These are phyloP conservation scores for Leptinotarsa texana DNA, from an alignment of 1,140 invertebrate species.

Conservation along the genomic window DNA sequence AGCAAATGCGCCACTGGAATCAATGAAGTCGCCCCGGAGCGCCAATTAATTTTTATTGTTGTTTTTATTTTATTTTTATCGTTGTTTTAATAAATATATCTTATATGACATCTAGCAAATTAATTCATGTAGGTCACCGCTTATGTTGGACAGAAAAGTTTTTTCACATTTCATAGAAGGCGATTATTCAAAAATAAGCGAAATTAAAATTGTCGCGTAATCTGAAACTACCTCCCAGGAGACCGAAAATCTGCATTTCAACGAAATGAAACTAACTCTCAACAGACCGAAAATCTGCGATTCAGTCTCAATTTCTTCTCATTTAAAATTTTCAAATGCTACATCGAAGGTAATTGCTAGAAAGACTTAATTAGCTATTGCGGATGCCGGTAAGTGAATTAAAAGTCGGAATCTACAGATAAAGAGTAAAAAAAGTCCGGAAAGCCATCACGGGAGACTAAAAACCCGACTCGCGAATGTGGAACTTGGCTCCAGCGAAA, in stretches of 20 bases:
- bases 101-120: no score
- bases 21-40: no score
- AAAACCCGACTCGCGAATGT: not conserved
- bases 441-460: not conserved
- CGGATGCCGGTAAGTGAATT: not conserved
- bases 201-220: no score
- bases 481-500: not conserved
- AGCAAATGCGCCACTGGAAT: no score
- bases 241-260: not conserved
- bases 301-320: not conserved
- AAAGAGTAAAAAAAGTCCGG: not conserved
- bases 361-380: not conserved
- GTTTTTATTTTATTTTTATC: no score
- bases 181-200: no score
- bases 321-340: not conserved
- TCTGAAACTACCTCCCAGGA: no score
- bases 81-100: no score
- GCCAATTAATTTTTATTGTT: no score
- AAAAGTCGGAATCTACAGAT: not conserved
- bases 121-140: no score
- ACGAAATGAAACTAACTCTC: not conserved
- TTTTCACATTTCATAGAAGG: no score
- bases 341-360: not conserved
- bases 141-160: no score
- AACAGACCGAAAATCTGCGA: not conserved